A percentile compares a stretch with the other conserved stretches of the same genome.
Evolutionary conservation across 1,140 invertebrate genomes (phyloP).

Genomic region (Macrotrachela quadricornifera): DNA sequence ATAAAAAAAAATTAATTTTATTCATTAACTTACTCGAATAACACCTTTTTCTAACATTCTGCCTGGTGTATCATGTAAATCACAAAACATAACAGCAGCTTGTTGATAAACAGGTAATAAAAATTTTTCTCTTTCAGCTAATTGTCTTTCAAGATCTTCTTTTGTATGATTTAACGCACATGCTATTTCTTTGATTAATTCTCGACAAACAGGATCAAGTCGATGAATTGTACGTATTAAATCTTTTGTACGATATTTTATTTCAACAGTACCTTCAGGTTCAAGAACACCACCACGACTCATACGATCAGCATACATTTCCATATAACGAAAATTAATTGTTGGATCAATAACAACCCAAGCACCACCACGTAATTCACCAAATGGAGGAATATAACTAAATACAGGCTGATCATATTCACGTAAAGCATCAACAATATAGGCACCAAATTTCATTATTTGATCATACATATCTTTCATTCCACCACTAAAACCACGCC

Average conservation of each 20-base stretch:
- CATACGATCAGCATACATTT: slow-evolving; percentile 88
- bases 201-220: slow-evolving; percentile 26
- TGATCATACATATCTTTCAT: slow-evolving; percentile 99
- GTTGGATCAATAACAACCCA: slow-evolving; percentile 94
- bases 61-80: slow-evolving; percentile 88
- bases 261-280: slow-evolving; percentile 87
- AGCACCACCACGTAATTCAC: slow-evolving; percentile 80
- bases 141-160: slow-evolving; percentile 43
- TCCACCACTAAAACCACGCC: slow-evolving; percentile 95
- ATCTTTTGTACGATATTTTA: slow-evolving; percentile 80
- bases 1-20: no score
- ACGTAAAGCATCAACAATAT: slow-evolving; percentile 79
- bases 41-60: slow-evolving; percentile 83
- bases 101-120: slow-evolving; percentile 65
- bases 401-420: slow-evolving; percentile 73
- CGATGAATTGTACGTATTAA: slow-evolving; percentile 34
- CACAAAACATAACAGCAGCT: slow-evolving; percentile 81
- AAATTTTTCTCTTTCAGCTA: slow-evolving; percentile 49
- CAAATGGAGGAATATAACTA: slow-evolving; percentile 86
- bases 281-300: slow-evolving; percentile 76
- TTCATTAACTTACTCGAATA: slow-evolving; percentile 35
- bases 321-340: slow-evolving; percentile 83
- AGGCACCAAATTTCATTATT: slow-evolving; percentile 91
- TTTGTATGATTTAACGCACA: not conserved
- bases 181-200: slow-evolving; percentile 10